A percentile compares a stretch with the other conserved stretches of the same genome.
phyloP scores from a whole-genome alignment of 2,797 vertebrate species.

The Trachurus trachurus region DNA sequence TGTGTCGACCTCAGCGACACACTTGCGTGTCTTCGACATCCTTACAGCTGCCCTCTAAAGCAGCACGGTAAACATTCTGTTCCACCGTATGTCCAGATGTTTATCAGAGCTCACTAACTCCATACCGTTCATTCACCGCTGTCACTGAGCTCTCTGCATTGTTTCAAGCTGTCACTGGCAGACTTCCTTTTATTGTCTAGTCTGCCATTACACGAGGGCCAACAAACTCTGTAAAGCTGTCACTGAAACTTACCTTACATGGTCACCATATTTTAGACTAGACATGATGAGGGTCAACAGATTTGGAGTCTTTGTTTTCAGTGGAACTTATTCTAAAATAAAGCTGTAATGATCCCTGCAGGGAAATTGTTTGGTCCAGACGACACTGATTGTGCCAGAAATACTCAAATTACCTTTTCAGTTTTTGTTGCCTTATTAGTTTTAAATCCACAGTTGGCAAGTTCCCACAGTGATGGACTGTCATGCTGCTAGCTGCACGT shows the following conservation, averaged over 20 bases:
- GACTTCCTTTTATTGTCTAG: constrained; percentile 48
- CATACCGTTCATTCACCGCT: constrained; percentile 7
- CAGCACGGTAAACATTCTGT: constrained; percentile 47
- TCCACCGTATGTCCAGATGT: constrained; percentile 50
- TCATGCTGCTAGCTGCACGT: background rate
- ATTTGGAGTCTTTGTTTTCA: constrained; percentile 10
- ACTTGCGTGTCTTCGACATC: constrained; percentile 29
- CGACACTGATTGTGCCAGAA: background rate
- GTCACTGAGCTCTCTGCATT: constrained; percentile 46
- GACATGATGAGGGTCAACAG: background rate
- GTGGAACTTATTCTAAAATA: background rate
- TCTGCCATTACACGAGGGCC: constrained; percentile 4
- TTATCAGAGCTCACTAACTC: constrained; percentile 32
- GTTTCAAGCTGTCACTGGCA: constrained; percentile 60
- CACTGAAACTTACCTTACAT: constrained; percentile 32
- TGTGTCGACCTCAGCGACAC: constrained; percentile 12
- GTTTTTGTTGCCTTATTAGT: background rate
- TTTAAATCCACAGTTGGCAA: rapidly evolving
- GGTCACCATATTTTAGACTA: constrained; percentile 3
- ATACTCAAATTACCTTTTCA: background rate
- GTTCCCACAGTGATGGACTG: background rate
- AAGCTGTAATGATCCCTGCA: too few species aligned
- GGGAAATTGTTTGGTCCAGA: background rate
- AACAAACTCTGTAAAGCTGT: constrained; percentile 16
- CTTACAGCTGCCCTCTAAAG: constrained; percentile 43